These are phyloP conservation scores for Polypedilum pembai DNA, from an alignment of 1,140 invertebrate genomes.

Conservation along the genomic window DNA sequence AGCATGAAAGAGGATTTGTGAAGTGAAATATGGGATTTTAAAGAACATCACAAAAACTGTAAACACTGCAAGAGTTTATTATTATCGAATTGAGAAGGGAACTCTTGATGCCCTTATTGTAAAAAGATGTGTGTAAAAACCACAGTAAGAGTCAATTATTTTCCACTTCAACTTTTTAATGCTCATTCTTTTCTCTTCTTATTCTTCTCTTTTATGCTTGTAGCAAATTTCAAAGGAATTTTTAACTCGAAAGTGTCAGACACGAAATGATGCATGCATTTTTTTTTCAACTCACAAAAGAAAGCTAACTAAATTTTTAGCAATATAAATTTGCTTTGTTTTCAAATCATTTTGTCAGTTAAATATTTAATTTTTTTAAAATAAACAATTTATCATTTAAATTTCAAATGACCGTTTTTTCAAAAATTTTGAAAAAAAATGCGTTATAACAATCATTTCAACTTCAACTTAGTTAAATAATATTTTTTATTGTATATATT, in stretches of 20 bases:
- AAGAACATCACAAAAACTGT: background rate
- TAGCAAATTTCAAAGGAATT: constrained; percentile 13
- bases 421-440: too few relatives aligned
- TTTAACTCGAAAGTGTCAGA: constrained; percentile 4
- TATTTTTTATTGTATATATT: background rate
- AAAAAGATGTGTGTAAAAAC: constrained; percentile 18
- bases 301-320: background rate
- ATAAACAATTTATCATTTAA: too few relatives aligned
- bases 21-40: constrained; percentile 4
- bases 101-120: constrained; percentile 5
- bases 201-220: background rate
- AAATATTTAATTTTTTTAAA: too few relatives aligned
- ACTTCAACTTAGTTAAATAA: too few relatives aligned
- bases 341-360: too few relatives aligned
- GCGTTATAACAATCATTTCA: too few relatives aligned
- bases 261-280: constrained; percentile 16
- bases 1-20: background rate
- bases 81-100: constrained; percentile 2
- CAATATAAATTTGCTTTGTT: too few relatives aligned
- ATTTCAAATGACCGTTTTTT: too few relatives aligned
- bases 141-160: constrained; percentile 18
- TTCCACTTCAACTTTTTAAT: constrained; percentile 18
- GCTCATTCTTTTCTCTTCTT: constrained; percentile 12
- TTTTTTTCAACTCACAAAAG: background rate
- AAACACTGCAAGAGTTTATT: constrained; percentile 18